phyloP scores from a whole-genome alignment of 2,797 vertebrate species.

The Saxicola maurus region DNA sequence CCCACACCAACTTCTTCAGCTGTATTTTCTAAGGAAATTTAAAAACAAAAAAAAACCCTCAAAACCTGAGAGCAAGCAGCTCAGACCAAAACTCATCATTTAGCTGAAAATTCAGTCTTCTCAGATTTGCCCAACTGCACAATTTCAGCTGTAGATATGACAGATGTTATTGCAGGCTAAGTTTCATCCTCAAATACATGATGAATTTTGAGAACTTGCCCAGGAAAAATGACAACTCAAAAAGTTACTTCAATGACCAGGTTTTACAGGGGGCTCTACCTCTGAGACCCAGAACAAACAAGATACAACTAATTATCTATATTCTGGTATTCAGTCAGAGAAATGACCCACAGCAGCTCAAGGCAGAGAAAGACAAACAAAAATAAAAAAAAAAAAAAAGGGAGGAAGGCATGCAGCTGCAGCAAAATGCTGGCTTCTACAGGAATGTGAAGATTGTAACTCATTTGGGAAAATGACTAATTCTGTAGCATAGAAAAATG shows the following conservation, averaged over 20 bases:
- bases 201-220: background rate
- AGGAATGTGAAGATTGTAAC: background rate
- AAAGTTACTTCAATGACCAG: background rate
- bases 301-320: background rate
- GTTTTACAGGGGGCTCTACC: background rate
- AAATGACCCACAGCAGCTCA: background rate
- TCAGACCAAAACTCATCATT: background rate
- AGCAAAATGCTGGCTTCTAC: background rate
- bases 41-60: background rate
- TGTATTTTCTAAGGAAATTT: background rate
- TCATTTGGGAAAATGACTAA: background rate
- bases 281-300: background rate
- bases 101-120: background rate
- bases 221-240: background rate
- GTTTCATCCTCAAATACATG: background rate
- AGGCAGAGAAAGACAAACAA: background rate
- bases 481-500: background rate
- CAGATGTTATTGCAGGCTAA: background rate
- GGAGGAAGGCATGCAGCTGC: background rate
- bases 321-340: background rate
- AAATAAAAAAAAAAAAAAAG: fast-evolving
- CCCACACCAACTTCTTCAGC: background rate
- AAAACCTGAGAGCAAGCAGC: fast-evolving
- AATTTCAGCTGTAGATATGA: background rate
- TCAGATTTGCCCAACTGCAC: background rate